Percentiles rank a stretch among this genome's conserved stretches.
phyloP scores from a whole-genome alignment of 2,888 invertebrate species.

The Hirudinaria manillensis region DNA sequence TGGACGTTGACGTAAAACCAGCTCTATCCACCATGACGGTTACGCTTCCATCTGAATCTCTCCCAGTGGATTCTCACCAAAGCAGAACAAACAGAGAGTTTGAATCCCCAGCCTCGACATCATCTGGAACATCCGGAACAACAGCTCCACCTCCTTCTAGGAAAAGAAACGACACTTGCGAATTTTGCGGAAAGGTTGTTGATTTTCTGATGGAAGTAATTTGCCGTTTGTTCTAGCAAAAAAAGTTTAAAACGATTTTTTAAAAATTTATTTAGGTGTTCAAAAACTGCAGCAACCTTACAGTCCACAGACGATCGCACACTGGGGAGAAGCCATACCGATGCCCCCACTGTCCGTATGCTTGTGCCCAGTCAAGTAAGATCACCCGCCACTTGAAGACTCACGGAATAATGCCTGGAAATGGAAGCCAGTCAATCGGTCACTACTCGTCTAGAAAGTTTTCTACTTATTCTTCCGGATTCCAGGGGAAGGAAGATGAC shows the following conservation, averaged over 20 bases:
- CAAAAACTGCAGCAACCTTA: constrained; percentile 73
- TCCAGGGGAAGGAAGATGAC: background rate
- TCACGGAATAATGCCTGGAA: constrained; percentile 64
- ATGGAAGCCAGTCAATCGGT: background rate
- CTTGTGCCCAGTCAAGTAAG: constrained; percentile 98
- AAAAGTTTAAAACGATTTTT: background rate
- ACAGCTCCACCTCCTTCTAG: background rate
- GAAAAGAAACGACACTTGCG: constrained; percentile 55
- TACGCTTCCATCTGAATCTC: background rate
- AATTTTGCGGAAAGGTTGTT: constrained; percentile 55
- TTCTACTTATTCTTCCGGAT: constrained; percentile 5
- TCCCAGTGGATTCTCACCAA: background rate
- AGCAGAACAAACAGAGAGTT: constrained; percentile 7
- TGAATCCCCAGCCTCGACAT: constrained; percentile 1
- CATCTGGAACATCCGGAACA: constrained; percentile 10
- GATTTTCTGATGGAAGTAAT: background rate
- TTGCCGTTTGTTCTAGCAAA: background rate
- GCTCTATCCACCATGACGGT: background rate
- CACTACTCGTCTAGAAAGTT: constrained; percentile 3
- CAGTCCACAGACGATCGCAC: constrained; percentile 54
- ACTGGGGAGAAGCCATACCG: constrained; percentile 90
- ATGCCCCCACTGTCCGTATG: constrained; percentile 95
- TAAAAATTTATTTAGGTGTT: constrained; percentile 62
- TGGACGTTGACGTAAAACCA: background rate
- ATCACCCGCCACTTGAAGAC: constrained; percentile 99